A percentile compares a stretch with the other conserved stretches of the same genome.
These are phyloP conservation scores for Caradrina kadenii DNA, from an alignment of 2,888 invertebrate genomes.

Conservation along the genomic window DNA sequence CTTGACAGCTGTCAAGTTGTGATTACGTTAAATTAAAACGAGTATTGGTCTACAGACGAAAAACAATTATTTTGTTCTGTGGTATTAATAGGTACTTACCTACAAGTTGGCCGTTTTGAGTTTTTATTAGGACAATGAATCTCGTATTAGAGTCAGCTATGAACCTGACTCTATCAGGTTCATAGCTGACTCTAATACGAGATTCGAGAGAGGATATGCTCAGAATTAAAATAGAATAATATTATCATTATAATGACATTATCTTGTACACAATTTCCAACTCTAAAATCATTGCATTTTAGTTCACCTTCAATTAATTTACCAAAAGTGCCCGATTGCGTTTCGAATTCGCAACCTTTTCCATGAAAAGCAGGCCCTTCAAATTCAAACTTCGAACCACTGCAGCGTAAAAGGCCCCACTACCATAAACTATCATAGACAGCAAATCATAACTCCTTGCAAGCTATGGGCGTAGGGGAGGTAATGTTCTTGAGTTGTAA, in stretches of 20 bases:
- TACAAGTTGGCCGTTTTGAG: neutral
- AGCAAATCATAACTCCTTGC: constrained; percentile 43
- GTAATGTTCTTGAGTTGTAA: constrained; percentile 30
- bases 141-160: no score
- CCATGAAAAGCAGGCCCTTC: neutral
- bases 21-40: constrained; percentile 12
- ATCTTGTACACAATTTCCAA: no score
- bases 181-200: no score
- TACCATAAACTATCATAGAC: constrained; percentile 44
- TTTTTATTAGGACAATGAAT: no score
- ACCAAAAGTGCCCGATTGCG: no score
- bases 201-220: no score
- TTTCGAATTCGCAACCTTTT: neutral
- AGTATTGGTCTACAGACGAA: neutral
- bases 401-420: constrained; percentile 17
- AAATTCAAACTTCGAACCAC: constrained; percentile 20
- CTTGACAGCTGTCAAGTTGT: constrained; percentile 42
- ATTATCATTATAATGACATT: no score
- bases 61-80: neutral
- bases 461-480: constrained; percentile 30
- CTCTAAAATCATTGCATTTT: no score
- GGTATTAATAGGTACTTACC: no score
- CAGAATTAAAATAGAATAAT: no score
- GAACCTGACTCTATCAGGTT: no score
- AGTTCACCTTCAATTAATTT: no score